Evolutionary conservation across 2,888 invertebrate genomes (phyloP).

Genomic region (Lasioglossum calceatum): DNA sequence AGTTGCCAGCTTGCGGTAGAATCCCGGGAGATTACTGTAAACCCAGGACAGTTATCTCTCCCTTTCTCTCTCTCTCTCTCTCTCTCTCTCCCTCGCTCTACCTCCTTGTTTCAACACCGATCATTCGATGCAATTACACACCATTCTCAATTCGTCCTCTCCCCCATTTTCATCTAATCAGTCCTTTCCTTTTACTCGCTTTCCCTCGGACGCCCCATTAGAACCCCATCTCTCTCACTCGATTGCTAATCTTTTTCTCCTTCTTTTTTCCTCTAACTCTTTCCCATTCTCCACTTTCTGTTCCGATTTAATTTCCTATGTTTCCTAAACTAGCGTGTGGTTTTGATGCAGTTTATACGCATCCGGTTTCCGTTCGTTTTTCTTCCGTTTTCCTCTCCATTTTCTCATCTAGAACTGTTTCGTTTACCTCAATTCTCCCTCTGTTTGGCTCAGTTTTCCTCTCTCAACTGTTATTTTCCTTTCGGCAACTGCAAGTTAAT

Average conservation of each 20-base stretch:
- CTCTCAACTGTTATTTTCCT: neutral
- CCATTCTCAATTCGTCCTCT: neutral
- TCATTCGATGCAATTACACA: conserved; percentile 10
- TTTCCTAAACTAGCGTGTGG: neutral
- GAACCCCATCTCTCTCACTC: too few species aligned
- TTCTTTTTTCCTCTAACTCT: neutral
- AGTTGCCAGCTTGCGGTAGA: neutral
- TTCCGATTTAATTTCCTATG: neutral
- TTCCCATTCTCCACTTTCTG: neutral
- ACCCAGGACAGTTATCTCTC: conserved; percentile 15
- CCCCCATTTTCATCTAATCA: neutral
- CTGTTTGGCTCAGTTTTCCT: neutral
- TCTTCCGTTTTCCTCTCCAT: neutral
- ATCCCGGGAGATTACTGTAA: conserved; percentile 31
- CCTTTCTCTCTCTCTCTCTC: neutral
- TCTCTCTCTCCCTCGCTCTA: neutral
- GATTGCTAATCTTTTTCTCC: neutral
- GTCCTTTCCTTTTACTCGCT: neutral
- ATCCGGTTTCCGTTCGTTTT: neutral
- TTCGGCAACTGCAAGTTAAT: neutral
- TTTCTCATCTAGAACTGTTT: neutral
- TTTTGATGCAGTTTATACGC: neutral
- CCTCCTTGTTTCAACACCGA: neutral
- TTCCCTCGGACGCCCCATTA: neutral
- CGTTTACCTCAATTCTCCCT: neutral